Evolutionary conservation across 2,113 vertebrate genomes (phyloP).

Genomic region (Leptobrachium leishanense): DNA sequence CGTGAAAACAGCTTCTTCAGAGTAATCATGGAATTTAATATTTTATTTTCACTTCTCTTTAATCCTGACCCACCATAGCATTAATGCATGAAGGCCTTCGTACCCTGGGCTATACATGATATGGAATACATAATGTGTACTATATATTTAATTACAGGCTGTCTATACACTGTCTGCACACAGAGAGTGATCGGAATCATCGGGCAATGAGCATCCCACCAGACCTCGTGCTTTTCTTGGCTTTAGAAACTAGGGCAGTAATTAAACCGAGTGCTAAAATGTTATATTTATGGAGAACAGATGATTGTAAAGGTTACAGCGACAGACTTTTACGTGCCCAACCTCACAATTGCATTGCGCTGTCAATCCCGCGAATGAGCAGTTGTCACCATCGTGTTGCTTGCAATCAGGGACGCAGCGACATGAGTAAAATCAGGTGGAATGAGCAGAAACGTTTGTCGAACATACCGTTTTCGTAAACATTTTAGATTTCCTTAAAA

Average conservation of each 20-base stretch:
- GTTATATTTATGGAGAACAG: constrained; percentile 10
- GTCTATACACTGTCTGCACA: too few relatives aligned
- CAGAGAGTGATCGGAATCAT: neutral
- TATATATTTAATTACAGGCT: too few relatives aligned
- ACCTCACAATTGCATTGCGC: constrained; percentile 22
- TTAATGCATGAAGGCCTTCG: too few relatives aligned
- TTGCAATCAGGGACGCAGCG: neutral
- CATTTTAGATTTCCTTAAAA: too few relatives aligned
- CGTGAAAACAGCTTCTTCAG: too few relatives aligned
- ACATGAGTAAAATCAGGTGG: neutral
- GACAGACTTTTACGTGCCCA: neutral
- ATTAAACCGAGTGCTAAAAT: constrained; percentile 16
- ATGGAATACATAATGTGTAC: too few relatives aligned
- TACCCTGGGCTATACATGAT: too few relatives aligned
- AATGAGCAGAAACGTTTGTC: too few relatives aligned
- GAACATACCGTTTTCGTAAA: too few relatives aligned
- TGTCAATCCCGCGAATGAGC: constrained; percentile 24
- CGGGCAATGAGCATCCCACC: neutral
- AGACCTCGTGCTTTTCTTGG: neutral
- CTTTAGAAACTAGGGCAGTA: constrained; percentile 13
- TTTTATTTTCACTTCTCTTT: too few relatives aligned
- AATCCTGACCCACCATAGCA: too few relatives aligned
- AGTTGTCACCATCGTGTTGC: constrained; percentile 37
- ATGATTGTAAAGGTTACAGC: constrained; percentile 23
- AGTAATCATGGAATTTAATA: too few relatives aligned